These are phyloP conservation scores for Datnioides undecimradiatus DNA, from an alignment of 2,113 vertebrate genomes.

Conservation along the genomic window DNA sequence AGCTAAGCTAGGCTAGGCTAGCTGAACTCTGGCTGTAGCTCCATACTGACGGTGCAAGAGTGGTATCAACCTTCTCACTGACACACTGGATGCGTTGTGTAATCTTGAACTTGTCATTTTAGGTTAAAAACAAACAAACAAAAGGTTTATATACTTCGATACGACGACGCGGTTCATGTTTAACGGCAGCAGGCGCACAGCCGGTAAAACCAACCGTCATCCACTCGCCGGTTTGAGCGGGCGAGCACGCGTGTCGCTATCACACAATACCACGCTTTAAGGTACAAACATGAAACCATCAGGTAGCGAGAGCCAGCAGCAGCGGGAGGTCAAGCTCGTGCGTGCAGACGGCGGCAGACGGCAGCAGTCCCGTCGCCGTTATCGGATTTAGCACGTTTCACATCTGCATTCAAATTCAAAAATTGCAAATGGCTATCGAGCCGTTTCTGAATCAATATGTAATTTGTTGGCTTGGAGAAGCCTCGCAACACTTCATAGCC, in stretches of 20 bases:
- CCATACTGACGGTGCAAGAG: background rate
- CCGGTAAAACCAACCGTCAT: constrained; percentile 46
- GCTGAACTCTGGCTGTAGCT: background rate
- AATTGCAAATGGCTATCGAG: constrained; percentile 79
- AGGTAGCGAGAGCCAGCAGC: constrained; percentile 22
- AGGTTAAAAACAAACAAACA: background rate
- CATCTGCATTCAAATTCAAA: constrained; percentile 74
- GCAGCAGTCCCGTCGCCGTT: constrained; percentile 24
- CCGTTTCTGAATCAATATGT: constrained; percentile 76
- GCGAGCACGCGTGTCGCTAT: background rate
- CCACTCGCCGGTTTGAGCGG: constrained; percentile 27
- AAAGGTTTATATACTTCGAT: no score
- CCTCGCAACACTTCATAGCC: constrained; percentile 52
- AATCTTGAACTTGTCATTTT: background rate
- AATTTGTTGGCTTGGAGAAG: constrained; percentile 74
- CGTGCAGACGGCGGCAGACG: constrained; percentile 31
- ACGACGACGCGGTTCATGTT: constrained; percentile 20
- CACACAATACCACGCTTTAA: constrained; percentile 26
- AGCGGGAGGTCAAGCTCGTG: constrained; percentile 30
- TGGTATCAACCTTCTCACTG: background rate
- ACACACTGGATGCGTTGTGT: no score
- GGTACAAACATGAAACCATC: constrained; percentile 56
- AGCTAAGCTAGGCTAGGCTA: constrained; percentile 15
- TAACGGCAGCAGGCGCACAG: constrained; percentile 3
- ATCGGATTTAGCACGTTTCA: constrained; percentile 60